Percentiles rank a stretch among this genome's conserved stretches.
phyloP scores from a whole-genome alignment of 1,140 invertebrate genomes.

The Caligus rogercresseyi region DNA sequence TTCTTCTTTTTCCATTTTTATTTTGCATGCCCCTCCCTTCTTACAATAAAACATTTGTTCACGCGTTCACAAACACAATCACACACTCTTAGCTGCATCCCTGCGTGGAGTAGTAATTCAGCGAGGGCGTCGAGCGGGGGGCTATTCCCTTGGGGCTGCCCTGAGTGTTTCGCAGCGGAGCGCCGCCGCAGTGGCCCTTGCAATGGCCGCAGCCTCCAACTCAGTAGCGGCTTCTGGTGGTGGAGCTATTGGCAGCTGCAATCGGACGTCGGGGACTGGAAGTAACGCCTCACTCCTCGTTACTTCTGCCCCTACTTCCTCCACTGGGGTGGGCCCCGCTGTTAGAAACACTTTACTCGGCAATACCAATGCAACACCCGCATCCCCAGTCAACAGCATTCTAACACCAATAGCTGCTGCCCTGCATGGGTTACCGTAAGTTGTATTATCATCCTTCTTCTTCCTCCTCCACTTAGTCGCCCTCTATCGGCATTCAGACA shows the following conservation, averaged over 20 bases:
- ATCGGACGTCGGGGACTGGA: neutral
- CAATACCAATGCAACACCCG: neutral
- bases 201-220: neutral
- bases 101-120: constrained; percentile 47
- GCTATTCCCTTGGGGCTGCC: neutral
- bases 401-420: neutral
- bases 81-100: constrained; percentile 40
- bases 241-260: neutral
- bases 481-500: neutral
- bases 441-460: neutral
- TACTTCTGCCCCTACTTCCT: neutral
- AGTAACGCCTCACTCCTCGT: neutral
- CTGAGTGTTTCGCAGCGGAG: neutral
- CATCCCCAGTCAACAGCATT: neutral
- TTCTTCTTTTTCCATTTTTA: neutral
- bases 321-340: neutral
- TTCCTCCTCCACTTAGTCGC: too few relatives aligned
- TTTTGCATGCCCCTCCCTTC: neutral
- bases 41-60: neutral
- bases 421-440: neutral
- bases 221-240: neutral
- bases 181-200: neutral
- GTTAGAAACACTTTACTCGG: neutral
- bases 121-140: constrained; percentile 31
- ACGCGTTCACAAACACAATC: neutral